Conservation (phyloP, 1,140 invertebrate species). For the Lysiphlebus fabarum region DNA sequence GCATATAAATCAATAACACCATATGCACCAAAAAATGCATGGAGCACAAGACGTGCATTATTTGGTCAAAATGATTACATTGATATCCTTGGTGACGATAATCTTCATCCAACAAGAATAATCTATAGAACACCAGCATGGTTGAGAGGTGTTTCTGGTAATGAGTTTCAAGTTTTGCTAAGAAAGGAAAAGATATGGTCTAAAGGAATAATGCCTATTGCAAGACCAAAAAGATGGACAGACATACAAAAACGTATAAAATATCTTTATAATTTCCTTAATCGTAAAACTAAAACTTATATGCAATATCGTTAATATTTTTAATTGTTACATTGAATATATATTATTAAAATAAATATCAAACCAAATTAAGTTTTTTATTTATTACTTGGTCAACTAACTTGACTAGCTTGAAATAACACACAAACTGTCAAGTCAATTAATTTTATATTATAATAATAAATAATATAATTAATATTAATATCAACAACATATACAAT, state of each 20-base stretch:
- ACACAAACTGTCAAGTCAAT: too few relatives aligned
- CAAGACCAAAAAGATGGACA: constrained; percentile 73
- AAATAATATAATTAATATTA: too few relatives aligned
- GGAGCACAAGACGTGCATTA: constrained; percentile 72
- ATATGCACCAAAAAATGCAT: constrained; percentile 71
- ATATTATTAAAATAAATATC: too few relatives aligned
- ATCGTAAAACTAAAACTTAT: constrained; percentile 71
- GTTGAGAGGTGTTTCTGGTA: constrained; percentile 82
- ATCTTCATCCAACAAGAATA: constrained; percentile 76
- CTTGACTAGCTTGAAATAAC: not conserved
- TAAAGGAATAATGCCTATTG: constrained; percentile 57
- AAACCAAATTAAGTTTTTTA: too few relatives aligned
- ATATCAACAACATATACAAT: too few relatives aligned
- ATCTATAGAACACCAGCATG: constrained; percentile 81
- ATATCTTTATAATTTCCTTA: constrained; percentile 73
- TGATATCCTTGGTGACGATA: constrained; percentile 83
- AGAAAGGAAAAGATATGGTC: constrained; percentile 68
- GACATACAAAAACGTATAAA: constrained; percentile 69
- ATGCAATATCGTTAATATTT: not conserved
- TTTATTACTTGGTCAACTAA: too few relatives aligned
- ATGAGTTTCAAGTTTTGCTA: constrained; percentile 79
- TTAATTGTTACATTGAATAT: too few relatives aligned
- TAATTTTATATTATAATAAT: too few relatives aligned
- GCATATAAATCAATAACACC: constrained; percentile 62
- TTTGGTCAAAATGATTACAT: constrained; percentile 98